Conservation (phyloP, 2,797 vertebrate species). For the Clarias laeviceps region DNA sequence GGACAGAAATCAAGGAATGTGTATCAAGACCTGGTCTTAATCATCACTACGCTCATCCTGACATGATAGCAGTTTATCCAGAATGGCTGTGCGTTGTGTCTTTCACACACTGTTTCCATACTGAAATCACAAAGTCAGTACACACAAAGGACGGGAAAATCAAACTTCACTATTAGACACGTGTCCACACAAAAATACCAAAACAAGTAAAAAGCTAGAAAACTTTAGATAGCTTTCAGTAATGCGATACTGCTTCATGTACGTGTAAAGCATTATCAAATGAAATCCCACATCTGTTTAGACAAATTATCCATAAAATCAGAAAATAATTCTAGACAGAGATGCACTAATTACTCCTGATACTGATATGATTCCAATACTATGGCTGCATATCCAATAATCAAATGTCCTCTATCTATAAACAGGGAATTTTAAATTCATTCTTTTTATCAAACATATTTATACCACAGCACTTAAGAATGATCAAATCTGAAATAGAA, state of each 20-base stretch:
- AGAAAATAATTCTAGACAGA: background rate
- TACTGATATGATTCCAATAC: background rate
- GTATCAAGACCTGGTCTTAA: background rate
- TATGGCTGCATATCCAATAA: background rate
- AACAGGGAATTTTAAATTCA: background rate
- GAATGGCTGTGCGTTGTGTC: background rate
- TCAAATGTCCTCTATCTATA: background rate
- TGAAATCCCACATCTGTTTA: slow-evolving; percentile 24
- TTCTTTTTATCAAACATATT: background rate
- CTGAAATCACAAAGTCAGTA: slow-evolving; percentile 13
- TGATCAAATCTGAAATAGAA: background rate
- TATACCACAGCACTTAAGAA: background rate
- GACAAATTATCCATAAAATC: background rate
- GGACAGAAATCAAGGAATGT: background rate
- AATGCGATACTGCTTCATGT: slow-evolving; percentile 11
- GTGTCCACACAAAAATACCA: slow-evolving; percentile 19
- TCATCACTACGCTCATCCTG: background rate
- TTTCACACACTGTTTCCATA: background rate
- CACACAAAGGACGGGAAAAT: background rate
- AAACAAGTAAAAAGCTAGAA: slow-evolving; percentile 27
- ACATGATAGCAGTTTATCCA: background rate
- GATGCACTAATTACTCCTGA: background rate
- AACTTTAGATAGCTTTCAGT: slow-evolving; percentile 35
- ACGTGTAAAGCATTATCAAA: slow-evolving; percentile 16
- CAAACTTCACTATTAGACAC: slow-evolving; percentile 15